Base-by-base conservation (phyloP, 2,888 invertebrate species). In the Amiota minor region DNA sequence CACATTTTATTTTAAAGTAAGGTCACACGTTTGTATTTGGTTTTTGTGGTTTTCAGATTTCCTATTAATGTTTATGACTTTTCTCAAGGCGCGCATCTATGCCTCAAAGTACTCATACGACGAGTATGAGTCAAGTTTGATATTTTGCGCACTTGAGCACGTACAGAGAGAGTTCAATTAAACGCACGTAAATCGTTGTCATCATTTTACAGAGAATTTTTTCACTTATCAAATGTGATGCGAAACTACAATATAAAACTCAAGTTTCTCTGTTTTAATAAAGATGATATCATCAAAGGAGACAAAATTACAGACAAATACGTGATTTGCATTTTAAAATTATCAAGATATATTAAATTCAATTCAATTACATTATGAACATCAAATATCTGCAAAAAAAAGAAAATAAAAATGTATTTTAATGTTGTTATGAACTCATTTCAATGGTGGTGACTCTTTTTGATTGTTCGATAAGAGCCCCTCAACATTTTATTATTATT, bases 81-180 rank as follows among this genome's bases (percentile, higher is more conserved):
- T 61, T 75, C 35, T 67, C 61, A 72, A 64, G 56, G 47, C 23
- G 35, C 6, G 35, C 6, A 35, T 35, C 35, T 62, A 45, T 23
- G 55, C 49, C 50, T 16, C 62, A 47, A 70, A 71, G 76, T 74
- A 79, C 77, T 74, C 78, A 75, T 74, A 76, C 74, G 70, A 64
- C 74, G 70, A 61, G 70, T 71, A 71, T 71, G 71, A 68, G 18
- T 71, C 72, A 20, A 62, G 67, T 62, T 14, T 50, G 73, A 53
- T 16, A 18, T 55, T 72, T 65, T 71, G 53, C 56, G 80, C 81
- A 81, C 83, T 83, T 77, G 74, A 86, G 81, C 83, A 83, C 83
- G 83, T 86, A n/a, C n/a, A 83, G 85, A 84, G 84, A 35, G 35
- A 83, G 84, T 83, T 84, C 86, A 84, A 83, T 84, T 83, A 80